A percentile compares a stretch with the other conserved stretches of the same genome.
These are phyloP conservation scores for Chromoteleia sp. DNA, from an alignment of 2,888 invertebrate genomes.

Conservation along the genomic window DNA sequence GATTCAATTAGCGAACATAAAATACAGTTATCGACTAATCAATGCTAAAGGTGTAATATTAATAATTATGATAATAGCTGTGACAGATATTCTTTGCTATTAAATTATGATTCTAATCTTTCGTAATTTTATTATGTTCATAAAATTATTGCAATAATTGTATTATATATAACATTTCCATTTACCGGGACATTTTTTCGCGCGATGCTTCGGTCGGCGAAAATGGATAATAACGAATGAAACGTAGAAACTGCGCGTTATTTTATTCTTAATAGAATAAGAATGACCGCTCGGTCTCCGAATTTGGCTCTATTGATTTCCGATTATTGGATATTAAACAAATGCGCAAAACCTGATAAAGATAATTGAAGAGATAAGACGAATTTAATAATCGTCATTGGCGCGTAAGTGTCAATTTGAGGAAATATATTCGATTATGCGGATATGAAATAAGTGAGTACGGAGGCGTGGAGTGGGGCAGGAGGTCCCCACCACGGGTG, in stretches of 20 bases:
- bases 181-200: background rate
- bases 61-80: conserved; percentile 34
- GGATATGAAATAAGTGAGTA: too few species aligned
- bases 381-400: conserved; percentile 11
- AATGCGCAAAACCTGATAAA: background rate
- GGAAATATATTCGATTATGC: background rate
- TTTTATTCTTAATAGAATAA: conserved; percentile 12
- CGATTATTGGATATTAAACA: conserved; percentile 25
- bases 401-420: background rate
- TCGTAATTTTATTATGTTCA: background rate
- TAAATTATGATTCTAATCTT: conserved; percentile 19
- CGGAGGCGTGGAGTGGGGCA: too few species aligned
- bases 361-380: conserved; percentile 18
- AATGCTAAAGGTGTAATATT: conserved; percentile 21
- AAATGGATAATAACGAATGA: conserved; percentile 1
- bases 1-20: conserved; percentile 45
- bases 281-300: conserved; percentile 6
- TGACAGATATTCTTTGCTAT: conserved; percentile 23
- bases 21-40: conserved; percentile 49
- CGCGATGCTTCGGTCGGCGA: background rate
- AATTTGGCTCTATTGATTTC: conserved; percentile 27
- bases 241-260: background rate
- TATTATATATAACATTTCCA: too few species aligned
- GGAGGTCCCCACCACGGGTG: too few species aligned
- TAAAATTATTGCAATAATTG: background rate